Conservation (phyloP, 2,797 vertebrate genomes). For the Choloepus didactylus region DNA sequence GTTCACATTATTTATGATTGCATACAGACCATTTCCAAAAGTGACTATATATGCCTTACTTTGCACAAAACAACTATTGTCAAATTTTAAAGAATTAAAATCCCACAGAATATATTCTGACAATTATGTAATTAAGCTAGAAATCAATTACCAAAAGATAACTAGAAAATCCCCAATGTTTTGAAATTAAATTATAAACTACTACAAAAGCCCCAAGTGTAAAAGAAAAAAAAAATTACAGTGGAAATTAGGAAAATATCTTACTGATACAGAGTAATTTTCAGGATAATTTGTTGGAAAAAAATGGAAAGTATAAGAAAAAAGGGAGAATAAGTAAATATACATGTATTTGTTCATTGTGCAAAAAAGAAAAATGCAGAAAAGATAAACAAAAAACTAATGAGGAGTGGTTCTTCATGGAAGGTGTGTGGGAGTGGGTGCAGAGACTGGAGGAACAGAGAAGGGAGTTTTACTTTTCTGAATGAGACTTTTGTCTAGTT, state of each 20-base stretch:
- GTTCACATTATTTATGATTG: not conserved
- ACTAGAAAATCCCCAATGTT: not conserved
- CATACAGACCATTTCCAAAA: not conserved
- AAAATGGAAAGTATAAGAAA: not conserved
- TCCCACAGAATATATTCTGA: not conserved
- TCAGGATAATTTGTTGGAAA: not conserved
- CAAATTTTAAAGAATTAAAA: not conserved
- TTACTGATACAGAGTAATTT: not conserved
- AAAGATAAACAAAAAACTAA: not conserved
- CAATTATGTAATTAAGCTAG: not conserved
- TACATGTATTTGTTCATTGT: not conserved
- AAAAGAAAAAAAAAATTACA: not conserved
- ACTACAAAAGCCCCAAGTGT: not conserved
- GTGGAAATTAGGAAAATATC: not conserved
- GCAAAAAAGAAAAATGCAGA: not conserved
- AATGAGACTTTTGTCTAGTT: not conserved
- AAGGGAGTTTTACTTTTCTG: not conserved
- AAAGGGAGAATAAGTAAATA: conserved; percentile 5
- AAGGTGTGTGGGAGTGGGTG: not conserved
- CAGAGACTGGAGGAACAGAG: not conserved
- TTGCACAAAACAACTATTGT: not conserved
- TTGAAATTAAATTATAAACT: not conserved
- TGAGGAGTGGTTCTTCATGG: not conserved
- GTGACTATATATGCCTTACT: not conserved
- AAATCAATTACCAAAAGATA: not conserved